Conservation (phyloP, 2,113 vertebrate species). For the Tragelaphus scriptus region DNA sequence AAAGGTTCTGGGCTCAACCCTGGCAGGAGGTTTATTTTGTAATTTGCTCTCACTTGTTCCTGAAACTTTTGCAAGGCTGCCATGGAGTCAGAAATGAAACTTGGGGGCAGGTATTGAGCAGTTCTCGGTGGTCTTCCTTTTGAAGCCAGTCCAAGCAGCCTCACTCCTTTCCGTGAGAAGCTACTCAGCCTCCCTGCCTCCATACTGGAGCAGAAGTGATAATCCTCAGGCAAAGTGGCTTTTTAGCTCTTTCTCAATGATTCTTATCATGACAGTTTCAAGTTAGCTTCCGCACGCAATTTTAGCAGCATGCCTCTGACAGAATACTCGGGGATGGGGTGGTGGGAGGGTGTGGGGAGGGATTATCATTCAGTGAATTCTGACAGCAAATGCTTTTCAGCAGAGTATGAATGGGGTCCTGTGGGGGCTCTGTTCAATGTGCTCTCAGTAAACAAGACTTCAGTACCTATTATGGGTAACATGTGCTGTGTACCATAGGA, state of each 20-base stretch:
- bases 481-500: background rate
- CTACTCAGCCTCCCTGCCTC: constrained; percentile 14
- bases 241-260: background rate
- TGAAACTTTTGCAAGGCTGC: background rate
- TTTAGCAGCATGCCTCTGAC: background rate
- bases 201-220: background rate
- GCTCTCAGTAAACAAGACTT: background rate
- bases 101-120: background rate
- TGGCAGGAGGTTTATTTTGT: background rate
- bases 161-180: background rate
- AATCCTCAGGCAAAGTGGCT: background rate
- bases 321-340: background rate
- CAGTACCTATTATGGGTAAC: no score
- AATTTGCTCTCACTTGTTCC: background rate
- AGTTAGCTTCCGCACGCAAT: background rate
- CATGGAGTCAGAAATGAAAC: background rate
- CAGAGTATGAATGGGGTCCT: background rate
- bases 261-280: background rate
- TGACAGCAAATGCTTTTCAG: background rate
- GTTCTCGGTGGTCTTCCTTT: background rate
- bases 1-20: background rate
- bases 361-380: background rate
- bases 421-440: background rate
- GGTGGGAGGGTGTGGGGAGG: background rate
- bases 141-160: constrained; percentile 18